Conservation (phyloP, 2,888 invertebrate genomes). For the Idaea dimidiata region DNA sequence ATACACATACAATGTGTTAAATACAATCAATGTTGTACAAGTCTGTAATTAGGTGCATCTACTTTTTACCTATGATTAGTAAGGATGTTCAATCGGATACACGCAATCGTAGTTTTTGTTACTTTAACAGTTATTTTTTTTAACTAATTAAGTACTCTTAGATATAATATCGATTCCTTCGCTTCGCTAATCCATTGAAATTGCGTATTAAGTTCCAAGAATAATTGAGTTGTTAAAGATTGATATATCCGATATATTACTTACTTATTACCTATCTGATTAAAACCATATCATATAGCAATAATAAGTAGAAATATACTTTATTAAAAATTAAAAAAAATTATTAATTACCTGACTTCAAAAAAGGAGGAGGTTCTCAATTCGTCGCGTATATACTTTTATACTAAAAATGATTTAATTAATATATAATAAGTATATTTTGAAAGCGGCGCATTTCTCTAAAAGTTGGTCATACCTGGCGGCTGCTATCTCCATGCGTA, state of each 20-base stretch:
- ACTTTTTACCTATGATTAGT: slow-evolving; percentile 11
- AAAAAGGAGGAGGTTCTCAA: too few relatives aligned
- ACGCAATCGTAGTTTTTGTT: slow-evolving; percentile 33
- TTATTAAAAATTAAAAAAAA: not conserved
- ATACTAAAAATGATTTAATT: not conserved
- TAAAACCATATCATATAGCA: too few relatives aligned
- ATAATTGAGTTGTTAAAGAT: not conserved
- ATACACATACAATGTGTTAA: not conserved
- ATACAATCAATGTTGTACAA: not conserved
- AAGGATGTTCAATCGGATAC: slow-evolving; percentile 44
- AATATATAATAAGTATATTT: not conserved
- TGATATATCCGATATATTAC: not conserved
- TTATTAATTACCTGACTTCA: too few relatives aligned
- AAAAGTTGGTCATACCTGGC: slow-evolving; percentile 54
- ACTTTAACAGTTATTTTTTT: slow-evolving; percentile 18
- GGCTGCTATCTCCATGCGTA: slow-evolving; percentile 74
- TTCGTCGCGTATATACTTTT: too few relatives aligned
- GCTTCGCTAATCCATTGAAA: slow-evolving; percentile 13
- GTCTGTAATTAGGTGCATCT: slow-evolving; percentile 32
- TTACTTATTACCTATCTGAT: not conserved
- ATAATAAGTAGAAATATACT: too few relatives aligned
- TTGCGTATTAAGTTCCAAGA: slow-evolving; percentile 2
- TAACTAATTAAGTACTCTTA: slow-evolving; percentile 9
- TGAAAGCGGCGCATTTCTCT: slow-evolving; percentile 69
- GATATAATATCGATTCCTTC: slow-evolving; percentile 23